A percentile compares a stretch with the other conserved stretches of the same genome.
Conservation (phyloP, 1,140 invertebrate species). For the Megalopta genalis region DNA sequence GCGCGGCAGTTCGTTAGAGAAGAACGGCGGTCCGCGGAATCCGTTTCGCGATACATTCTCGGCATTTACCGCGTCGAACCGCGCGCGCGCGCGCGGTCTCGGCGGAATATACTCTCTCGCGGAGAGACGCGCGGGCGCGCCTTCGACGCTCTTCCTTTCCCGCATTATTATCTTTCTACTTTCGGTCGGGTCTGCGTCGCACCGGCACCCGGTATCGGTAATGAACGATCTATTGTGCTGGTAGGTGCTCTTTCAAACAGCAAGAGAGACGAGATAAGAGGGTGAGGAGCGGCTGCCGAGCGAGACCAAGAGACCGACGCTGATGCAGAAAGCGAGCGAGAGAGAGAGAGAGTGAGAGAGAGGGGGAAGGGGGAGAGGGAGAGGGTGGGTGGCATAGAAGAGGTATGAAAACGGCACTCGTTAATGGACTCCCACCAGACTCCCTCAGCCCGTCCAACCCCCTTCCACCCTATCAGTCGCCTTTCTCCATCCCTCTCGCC, state of each 20-base stretch:
- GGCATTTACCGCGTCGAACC: slow-evolving; percentile 18
- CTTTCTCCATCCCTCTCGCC: slow-evolving; percentile 10
- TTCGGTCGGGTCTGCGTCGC: slow-evolving; percentile 40
- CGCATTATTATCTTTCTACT: slow-evolving; percentile 64
- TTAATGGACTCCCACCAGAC: slow-evolving; percentile 69
- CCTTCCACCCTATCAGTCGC: slow-evolving; percentile 36
- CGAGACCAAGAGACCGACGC: neutral
- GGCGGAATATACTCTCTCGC: too few species aligned
- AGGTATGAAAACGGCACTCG: slow-evolving; percentile 71
- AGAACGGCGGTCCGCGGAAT: neutral
- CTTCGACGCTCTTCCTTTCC: slow-evolving; percentile 38
- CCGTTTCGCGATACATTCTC: slow-evolving; percentile 25
- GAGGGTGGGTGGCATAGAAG: slow-evolving; percentile 42
- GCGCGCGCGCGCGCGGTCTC: neutral
- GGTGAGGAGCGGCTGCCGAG: slow-evolving; percentile 6
- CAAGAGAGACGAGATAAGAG: slow-evolving; percentile 33
- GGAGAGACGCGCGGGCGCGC: neutral
- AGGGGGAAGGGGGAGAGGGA: neutral
- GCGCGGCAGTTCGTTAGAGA: too few species aligned
- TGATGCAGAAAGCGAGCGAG: neutral
- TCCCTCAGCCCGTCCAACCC: slow-evolving; percentile 31
- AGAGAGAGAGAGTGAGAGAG: neutral
- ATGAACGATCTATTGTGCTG: slow-evolving; percentile 71
- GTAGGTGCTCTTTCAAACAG: slow-evolving; percentile 58
- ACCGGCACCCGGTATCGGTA: slow-evolving; percentile 61